Percentiles rank a stretch among this genome's conserved stretches.
phyloP scores from a whole-genome alignment of 2,888 invertebrate genomes.

The Leptothorax acervorum region DNA sequence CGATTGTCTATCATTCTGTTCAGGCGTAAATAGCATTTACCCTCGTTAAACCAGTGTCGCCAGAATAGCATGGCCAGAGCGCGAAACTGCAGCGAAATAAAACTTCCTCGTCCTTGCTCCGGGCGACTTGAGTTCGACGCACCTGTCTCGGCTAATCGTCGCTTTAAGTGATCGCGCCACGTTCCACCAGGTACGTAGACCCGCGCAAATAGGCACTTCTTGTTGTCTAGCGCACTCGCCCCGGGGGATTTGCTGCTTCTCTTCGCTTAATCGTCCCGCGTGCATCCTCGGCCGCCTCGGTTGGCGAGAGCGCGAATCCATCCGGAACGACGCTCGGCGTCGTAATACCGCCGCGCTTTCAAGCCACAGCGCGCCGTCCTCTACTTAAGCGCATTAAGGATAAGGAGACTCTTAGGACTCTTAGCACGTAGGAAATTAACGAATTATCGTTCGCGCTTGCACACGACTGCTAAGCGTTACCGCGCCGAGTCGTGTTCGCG shows the following conservation, averaged over 20 bases:
- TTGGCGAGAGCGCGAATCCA: constrained; percentile 35
- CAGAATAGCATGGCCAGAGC: neutral
- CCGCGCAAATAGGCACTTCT: constrained; percentile 67
- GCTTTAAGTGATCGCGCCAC: constrained; percentile 68
- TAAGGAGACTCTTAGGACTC: constrained; percentile 20
- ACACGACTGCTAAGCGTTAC: constrained; percentile 2
- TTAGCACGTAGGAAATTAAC: constrained; percentile 29
- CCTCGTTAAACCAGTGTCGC: constrained; percentile 20
- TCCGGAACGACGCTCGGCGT: constrained; percentile 53
- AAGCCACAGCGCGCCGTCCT: constrained; percentile 12
- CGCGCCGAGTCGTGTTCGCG: neutral
- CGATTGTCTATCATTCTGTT: neutral
- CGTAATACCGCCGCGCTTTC: constrained; percentile 36
- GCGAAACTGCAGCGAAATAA: constrained; percentile 14
- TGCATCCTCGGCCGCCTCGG: constrained; percentile 41
- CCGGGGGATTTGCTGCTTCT: constrained; percentile 46
- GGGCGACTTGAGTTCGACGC: constrained; percentile 67
- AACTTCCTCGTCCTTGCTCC: constrained; percentile 45
- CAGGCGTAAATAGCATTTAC: neutral
- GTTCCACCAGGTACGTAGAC: constrained; percentile 67
- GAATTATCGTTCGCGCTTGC: constrained; percentile 36
- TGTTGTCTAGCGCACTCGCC: constrained; percentile 65
- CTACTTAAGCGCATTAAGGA: constrained; percentile 41
- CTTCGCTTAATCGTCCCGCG: constrained; percentile 53
- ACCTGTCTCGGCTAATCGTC: constrained; percentile 72